Percentiles rank a stretch among this genome's conserved stretches.
Conservation (phyloP, 2,888 invertebrate species). For the Lacanobia wlatinum region DNA sequence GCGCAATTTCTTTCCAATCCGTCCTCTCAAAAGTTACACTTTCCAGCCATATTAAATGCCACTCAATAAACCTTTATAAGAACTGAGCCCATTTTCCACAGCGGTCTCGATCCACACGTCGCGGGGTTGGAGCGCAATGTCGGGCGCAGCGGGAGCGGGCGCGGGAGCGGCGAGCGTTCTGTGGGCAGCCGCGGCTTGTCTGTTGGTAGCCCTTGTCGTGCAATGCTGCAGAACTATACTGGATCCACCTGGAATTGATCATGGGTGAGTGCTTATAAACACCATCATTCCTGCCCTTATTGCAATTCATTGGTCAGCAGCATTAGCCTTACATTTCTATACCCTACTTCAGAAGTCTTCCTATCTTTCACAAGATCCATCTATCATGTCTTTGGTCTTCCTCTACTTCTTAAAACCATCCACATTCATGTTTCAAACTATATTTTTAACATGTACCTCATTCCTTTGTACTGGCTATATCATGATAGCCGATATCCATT, state of each 20-base stretch:
- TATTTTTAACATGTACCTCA: not conserved
- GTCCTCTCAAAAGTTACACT: no score
- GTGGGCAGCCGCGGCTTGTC: conserved; percentile 90
- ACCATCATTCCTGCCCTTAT: not conserved
- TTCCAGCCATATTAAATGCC: no score
- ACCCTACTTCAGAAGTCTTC: no score
- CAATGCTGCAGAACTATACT: conserved; percentile 90
- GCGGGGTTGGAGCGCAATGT: conserved; percentile 83
- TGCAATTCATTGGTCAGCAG: not conserved
- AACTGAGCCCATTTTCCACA: conserved; percentile 65
- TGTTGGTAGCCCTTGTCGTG: conserved; percentile 89
- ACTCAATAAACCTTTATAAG: not conserved
- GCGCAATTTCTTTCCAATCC: no score
- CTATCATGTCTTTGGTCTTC: not conserved
- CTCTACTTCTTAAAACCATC: not conserved
- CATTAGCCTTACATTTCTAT: no score
- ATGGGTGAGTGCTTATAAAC: conserved; percentile 67
- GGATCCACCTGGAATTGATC: conserved; percentile 80
- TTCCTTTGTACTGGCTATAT: not conserved
- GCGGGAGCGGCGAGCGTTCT: conserved; percentile 83
- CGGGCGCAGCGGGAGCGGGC: conserved; percentile 79
- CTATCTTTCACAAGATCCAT: no score
- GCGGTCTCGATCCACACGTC: conserved; percentile 92
- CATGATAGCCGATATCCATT: no score
- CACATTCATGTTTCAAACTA: not conserved